Conservation (phyloP, 2,113 vertebrate species). For the Sander lucioperca region DNA sequence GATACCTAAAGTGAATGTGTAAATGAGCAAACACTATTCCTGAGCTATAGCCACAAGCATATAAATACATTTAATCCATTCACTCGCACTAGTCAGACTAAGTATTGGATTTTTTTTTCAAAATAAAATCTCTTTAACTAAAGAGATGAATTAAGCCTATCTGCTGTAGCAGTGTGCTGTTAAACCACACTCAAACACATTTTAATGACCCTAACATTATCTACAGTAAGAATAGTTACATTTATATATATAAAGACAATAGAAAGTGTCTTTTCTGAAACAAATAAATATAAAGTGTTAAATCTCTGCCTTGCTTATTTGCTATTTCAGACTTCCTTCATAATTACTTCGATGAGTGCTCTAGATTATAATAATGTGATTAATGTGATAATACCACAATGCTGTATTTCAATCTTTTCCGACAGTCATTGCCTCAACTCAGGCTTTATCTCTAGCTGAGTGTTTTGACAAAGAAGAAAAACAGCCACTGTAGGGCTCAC, state of each 20-base stretch:
- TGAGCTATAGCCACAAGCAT: background rate
- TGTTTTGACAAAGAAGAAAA: constrained; percentile 16
- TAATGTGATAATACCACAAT: constrained; percentile 4
- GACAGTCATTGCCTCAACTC: background rate
- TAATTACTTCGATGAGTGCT: background rate
- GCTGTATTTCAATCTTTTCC: constrained; percentile 12
- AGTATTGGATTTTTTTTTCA: background rate
- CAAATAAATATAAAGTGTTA: background rate
- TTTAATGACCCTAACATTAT: background rate
- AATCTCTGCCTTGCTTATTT: constrained; percentile 6
- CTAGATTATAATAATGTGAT: constrained; percentile 11
- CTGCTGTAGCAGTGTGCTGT: background rate
- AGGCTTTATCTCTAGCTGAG: constrained; percentile 14
- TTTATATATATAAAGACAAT: too few species aligned
- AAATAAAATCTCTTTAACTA: background rate
- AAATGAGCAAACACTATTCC: constrained; percentile 5
- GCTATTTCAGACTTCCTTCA: background rate
- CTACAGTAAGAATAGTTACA: too few species aligned
- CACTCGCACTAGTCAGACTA: background rate
- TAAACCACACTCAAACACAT: background rate
- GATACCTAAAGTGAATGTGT: background rate
- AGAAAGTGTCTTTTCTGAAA: background rate
- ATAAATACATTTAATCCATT: background rate
- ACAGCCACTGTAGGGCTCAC: background rate
- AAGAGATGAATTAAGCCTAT: background rate